Evolutionary conservation across 2,113 vertebrate genomes (phyloP), one percentile per base, ranked within the genome.

Genomic region (Pelecanus crispus): DNA sequence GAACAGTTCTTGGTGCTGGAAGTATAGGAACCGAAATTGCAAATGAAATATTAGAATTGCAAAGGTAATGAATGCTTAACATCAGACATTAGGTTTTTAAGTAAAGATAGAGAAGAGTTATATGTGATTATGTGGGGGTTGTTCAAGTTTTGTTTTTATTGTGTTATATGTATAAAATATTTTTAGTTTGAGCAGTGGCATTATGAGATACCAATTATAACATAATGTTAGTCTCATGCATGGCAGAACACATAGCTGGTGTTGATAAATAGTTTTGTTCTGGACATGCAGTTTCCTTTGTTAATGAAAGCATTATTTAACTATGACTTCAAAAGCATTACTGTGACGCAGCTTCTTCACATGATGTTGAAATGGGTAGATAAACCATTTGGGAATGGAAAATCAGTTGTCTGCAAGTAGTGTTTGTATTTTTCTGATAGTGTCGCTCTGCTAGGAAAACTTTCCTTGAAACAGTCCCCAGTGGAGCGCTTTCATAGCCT

Each of bases 11-110:
- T 75, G 99, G 99, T 91, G 98, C 99, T 88, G 99, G 98, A 75
- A 98, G 98, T 95, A 99, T 99, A 29, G 98, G 99, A 95, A 99
- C 98, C 0, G 98, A 99, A 96, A 99, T 99, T 65, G 98, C 98
- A 89, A 99, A 99, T 73, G 99, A 99, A 97, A 98, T 99, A 83
- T 83, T 99, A 95, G 98, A 99, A 97, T 98, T 98, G 71, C 99
- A 99, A 97, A 99, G 99, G 99, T 99, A 96, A 95, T 88, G 31
- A 85, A 52, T 1, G 5, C 49, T 56, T 71, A n/a, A 44, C 9
- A 55, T 40, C 32, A 34, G 87, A 61, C 2, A 15, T 45, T 47
- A 66, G 58, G 15, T 44, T 50, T 79, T 72, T 79, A 55, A 92
- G 24, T 75, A 31, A 89, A 79, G 53, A 34, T 8, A n/a, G 53